Percentiles rank a stretch among this genome's conserved stretches.
Conservation (phyloP, 2,888 invertebrate species). For the Dynastes maya region DNA sequence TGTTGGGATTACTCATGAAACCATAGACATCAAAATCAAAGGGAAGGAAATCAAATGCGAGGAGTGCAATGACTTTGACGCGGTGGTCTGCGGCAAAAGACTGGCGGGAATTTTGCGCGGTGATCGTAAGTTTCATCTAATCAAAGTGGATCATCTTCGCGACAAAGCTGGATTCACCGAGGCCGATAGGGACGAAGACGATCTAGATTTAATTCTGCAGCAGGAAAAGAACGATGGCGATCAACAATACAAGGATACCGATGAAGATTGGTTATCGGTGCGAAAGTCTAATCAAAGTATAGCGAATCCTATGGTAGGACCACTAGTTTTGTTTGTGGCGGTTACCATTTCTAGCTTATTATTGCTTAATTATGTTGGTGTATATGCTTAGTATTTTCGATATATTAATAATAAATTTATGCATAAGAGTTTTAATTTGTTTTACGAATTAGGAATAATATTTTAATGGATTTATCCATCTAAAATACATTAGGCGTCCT, state of each 20-base stretch:
- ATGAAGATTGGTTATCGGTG: slow-evolving; percentile 5
- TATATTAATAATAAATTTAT: no score
- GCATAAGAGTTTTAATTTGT: no score
- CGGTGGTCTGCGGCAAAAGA: neutral
- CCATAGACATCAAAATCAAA: no score
- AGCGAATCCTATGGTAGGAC: neutral
- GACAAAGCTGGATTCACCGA: no score
- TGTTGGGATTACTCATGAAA: no score
- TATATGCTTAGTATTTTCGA: no score
- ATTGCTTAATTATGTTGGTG: neutral
- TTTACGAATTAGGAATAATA: no score
- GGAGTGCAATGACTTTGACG: neutral
- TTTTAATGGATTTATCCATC: no score
- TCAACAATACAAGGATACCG: neutral
- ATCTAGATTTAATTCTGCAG: no score
- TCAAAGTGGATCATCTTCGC: neutral
- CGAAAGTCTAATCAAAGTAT: neutral
- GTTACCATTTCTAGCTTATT: neutral
- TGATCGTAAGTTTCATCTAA: neutral
- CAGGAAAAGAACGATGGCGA: neutral
- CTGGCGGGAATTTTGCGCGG: neutral
- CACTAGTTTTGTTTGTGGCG: no score
- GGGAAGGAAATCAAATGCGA: neutral
- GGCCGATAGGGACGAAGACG: no score
- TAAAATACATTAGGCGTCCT: no score